A percentile compares a stretch with the other conserved stretches of the same genome.
These are phyloP conservation scores for Lepidonotus clava DNA, from an alignment of 2,888 invertebrate species.

Conservation along the genomic window DNA sequence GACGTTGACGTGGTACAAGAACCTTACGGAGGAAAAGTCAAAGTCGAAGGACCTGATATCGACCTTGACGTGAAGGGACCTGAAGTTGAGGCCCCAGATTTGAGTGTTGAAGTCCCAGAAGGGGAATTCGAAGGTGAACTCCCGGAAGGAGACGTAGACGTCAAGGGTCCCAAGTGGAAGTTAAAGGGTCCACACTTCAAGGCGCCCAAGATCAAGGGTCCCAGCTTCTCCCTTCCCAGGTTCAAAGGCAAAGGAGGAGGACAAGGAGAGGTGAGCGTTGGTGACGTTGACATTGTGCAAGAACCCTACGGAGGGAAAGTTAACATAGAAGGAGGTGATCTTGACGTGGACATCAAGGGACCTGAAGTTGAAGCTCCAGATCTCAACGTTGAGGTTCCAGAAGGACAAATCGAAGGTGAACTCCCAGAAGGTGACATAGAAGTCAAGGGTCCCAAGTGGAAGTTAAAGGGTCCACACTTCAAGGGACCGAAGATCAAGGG, in stretches of 20 bases:
- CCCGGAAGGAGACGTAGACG: slow-evolving; percentile 2
- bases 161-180: background rate
- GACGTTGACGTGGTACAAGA: slow-evolving; percentile 31
- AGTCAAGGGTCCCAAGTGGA: slow-evolving; percentile 9
- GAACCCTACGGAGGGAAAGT: slow-evolving; percentile 44
- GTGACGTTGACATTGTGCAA: slow-evolving; percentile 38
- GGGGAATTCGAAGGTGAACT: slow-evolving; percentile 14
- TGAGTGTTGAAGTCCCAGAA: background rate
- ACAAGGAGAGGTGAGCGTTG: slow-evolving; percentile 25
- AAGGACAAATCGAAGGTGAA: slow-evolving; percentile 41
- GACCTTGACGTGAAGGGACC: background rate
- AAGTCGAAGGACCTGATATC: background rate
- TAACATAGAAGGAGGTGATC: background rate
- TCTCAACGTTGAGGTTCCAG: background rate
- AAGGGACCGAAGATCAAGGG: slow-evolving; percentile 1
- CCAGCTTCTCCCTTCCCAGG: slow-evolving; percentile 38
- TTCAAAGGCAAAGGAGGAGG: slow-evolving; percentile 1
- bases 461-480: background rate
- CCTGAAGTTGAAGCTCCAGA: slow-evolving; percentile 22
- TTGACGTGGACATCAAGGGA: too few relatives aligned
- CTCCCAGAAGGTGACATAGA: slow-evolving; percentile 1
- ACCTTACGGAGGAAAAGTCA: slow-evolving; percentile 9
- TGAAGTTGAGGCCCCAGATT: background rate
- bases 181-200: slow-evolving; percentile 40
- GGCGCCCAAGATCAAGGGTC: slow-evolving; percentile 19